phyloP scores from a whole-genome alignment of 1,140 invertebrate genomes.

The Bursaphelenchus mucronatus region DNA sequence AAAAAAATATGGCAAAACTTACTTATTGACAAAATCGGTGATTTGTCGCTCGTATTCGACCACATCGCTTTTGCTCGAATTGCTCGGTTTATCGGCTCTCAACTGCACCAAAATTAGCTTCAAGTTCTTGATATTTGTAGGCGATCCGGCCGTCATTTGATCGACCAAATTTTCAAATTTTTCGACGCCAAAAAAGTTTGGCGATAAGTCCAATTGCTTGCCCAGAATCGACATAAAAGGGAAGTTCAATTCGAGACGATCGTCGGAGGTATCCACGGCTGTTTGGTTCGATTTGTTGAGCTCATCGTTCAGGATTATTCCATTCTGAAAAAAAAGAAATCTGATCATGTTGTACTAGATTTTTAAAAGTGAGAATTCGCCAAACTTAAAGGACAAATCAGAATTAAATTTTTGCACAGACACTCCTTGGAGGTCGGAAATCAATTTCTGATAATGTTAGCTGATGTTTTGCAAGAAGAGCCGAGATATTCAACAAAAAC shows the following conservation, averaged over 20 bases:
- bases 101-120: constrained; percentile 37
- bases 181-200: constrained; percentile 39
- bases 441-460: no score
- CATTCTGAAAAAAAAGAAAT: constrained; percentile 21
- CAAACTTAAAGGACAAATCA: neutral
- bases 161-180: constrained; percentile 6
- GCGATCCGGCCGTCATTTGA: constrained; percentile 7
- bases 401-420: no score
- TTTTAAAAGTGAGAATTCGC: neutral
- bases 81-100: constrained; percentile 33
- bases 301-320: constrained; percentile 15
- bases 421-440: no score
- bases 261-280: constrained; percentile 1
- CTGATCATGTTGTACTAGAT: neutral
- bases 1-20: constrained; percentile 3
- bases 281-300: neutral
- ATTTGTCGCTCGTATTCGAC: constrained; percentile 29
- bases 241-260: constrained; percentile 32
- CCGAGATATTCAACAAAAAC: no score
- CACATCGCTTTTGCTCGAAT: constrained; percentile 33
- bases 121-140: constrained; percentile 32
- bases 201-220: constrained; percentile 33
- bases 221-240: constrained; percentile 39
- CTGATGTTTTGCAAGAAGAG: no score
- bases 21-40: constrained; percentile 32